Evolutionary conservation across 2,113 vertebrate species (phyloP).

Genomic region (Melanerpes formicivorus): DNA sequence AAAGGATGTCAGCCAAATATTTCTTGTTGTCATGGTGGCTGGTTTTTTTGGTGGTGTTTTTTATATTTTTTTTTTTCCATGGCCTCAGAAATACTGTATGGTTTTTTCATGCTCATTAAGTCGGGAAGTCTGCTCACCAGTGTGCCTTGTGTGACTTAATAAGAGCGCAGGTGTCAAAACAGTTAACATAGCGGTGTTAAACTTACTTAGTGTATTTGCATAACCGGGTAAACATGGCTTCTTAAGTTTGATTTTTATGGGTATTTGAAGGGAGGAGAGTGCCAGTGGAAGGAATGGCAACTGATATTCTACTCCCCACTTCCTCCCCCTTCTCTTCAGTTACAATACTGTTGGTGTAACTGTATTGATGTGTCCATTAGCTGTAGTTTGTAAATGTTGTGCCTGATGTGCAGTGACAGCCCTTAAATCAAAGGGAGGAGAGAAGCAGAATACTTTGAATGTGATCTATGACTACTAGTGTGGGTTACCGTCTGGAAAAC

Average conservation of each 20-base stretch:
- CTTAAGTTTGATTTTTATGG: not conserved
- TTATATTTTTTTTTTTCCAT: not conserved
- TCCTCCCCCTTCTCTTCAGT: not conserved
- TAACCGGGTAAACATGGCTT: not conserved
- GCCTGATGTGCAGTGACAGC: not conserved
- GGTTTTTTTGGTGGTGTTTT: no score
- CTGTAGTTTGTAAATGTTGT: conserved; percentile 57
- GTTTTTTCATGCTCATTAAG: not conserved
- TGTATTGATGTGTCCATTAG: not conserved
- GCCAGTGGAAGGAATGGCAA: not conserved
- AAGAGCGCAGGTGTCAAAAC: not conserved
- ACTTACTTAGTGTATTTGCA: not conserved
- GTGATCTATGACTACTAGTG: conserved; percentile 27
- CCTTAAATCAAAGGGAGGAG: conserved; percentile 36
- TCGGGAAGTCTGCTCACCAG: not conserved
- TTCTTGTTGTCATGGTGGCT: not conserved
- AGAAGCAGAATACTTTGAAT: conserved; percentile 11
- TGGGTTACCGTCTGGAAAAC: conserved; percentile 48
- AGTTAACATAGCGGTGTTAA: not conserved
- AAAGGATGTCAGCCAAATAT: not conserved
- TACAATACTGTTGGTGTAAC: not conserved
- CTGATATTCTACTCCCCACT: not conserved
- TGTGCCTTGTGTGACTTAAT: not conserved
- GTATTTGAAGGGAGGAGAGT: not conserved
- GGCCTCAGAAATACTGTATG: not conserved